These are phyloP conservation scores for Caranx ignobilis DNA, from an alignment of 2,113 vertebrate species.

Conservation along the genomic window DNA sequence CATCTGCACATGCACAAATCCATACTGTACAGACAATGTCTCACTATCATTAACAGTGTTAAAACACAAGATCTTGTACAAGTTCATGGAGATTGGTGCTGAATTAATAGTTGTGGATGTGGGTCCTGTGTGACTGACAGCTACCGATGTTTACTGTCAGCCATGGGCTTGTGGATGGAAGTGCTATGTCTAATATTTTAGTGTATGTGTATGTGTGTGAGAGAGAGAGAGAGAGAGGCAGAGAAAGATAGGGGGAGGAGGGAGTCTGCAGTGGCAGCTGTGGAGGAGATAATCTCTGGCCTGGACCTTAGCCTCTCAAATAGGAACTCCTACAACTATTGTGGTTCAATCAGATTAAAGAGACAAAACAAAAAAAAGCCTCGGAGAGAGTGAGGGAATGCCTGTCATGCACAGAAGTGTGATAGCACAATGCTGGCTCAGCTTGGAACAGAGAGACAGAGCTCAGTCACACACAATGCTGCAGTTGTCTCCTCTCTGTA, in stretches of 20 bases:
- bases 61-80: not conserved
- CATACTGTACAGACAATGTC: too few relatives aligned
- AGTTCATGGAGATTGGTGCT: not conserved
- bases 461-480: conserved; percentile 60
- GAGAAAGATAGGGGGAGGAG: conserved; percentile 10
- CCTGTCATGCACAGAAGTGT: conserved; percentile 46
- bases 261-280: conserved; percentile 71
- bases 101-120: not conserved
- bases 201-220: not conserved
- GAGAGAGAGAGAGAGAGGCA: not conserved
- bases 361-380: conserved; percentile 42
- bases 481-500: conserved; percentile 48
- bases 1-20: not conserved
- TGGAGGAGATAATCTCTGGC: conserved; percentile 78
- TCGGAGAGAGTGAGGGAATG: conserved; percentile 37
- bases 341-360: conserved; percentile 77
- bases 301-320: conserved; percentile 64
- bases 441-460: conserved; percentile 31
- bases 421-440: conserved; percentile 79
- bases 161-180: conserved; percentile 21
- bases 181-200: conserved; percentile 36
- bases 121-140: not conserved
- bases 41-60: not conserved
- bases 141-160: conserved; percentile 24
- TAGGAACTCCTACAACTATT: conserved; percentile 73